Evolutionary conservation across 1,140 invertebrate species (phyloP).

Genomic region (Trachymyrmex cornetzi): DNA sequence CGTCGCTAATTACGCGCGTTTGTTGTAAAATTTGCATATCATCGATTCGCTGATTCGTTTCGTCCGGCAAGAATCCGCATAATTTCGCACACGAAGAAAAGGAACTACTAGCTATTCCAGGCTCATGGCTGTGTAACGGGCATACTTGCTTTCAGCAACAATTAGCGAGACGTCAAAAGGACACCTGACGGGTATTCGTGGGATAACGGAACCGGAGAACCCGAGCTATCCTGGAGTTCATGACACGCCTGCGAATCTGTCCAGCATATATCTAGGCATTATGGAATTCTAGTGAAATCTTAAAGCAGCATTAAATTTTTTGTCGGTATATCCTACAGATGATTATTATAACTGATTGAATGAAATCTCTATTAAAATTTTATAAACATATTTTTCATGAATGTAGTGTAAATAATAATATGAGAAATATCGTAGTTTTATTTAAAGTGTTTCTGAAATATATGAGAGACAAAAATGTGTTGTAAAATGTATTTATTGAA

Average conservation of each 20-base stretch:
- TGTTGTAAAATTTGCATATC: constrained; percentile 37
- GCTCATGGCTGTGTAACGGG: constrained; percentile 66
- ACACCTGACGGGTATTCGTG: constrained; percentile 75
- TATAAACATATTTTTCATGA: neutral
- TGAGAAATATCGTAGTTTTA: neutral
- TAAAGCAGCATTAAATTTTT: neutral
- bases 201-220: constrained; percentile 75
- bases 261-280: neutral
- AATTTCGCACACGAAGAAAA: constrained; percentile 45
- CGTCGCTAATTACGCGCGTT: constrained; percentile 55
- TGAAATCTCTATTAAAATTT: neutral
- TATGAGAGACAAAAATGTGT: neutral
- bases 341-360: neutral
- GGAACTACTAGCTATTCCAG: constrained; percentile 24
- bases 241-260: constrained; percentile 69
- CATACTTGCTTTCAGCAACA: constrained; percentile 70
- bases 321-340: neutral
- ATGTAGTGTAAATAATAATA: neutral
- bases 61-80: constrained; percentile 28
- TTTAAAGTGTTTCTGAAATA: neutral
- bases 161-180: constrained; percentile 80
- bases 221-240: constrained; percentile 47
- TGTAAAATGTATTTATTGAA: neutral
- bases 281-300: constrained; percentile 35
- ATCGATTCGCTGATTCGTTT: constrained; percentile 39